These are phyloP conservation scores for Stenopsyche tienmushanensis DNA, from an alignment of 1,140 invertebrate species.

Conservation along the genomic window DNA sequence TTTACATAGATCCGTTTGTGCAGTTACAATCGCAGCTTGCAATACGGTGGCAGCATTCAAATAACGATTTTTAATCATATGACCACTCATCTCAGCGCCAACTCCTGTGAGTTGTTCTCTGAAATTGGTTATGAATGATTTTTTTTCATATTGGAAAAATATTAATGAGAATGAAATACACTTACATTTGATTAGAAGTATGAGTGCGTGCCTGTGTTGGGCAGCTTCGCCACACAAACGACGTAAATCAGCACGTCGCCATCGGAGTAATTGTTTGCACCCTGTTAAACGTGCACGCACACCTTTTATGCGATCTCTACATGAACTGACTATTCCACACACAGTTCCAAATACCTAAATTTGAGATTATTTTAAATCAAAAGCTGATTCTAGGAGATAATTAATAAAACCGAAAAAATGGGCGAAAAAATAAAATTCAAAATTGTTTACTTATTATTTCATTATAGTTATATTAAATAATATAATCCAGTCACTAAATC, in stretches of 20 bases:
- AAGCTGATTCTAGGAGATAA: no score
- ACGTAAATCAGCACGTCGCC: constrained; percentile 89
- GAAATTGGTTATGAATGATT: constrained; percentile 13
- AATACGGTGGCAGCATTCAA: constrained; percentile 83
- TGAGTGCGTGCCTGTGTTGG: constrained; percentile 87
- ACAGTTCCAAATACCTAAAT: constrained; percentile 76
- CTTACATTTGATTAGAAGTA: constrained; percentile 89
- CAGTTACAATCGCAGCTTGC: constrained; percentile 66
- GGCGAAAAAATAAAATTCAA: no score
- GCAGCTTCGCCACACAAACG: constrained; percentile 91
- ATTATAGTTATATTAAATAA: no score
- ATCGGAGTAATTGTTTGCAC: constrained; percentile 87
- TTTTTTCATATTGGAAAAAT: neutral
- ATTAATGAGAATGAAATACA: constrained; percentile 25
- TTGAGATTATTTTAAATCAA: constrained; percentile 19
- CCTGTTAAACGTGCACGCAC: constrained; percentile 88
- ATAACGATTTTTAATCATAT: constrained; percentile 76
- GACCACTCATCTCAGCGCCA: constrained; percentile 70
- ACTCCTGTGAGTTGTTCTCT: constrained; percentile 77
- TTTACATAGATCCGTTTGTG: constrained; percentile 70
- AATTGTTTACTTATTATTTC: no score
- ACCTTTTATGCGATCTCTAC: constrained; percentile 77
- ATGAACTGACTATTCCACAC: constrained; percentile 74
- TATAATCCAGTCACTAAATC: no score
- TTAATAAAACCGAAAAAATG: no score